Evolutionary conservation across 2,113 vertebrate species (phyloP).

Genomic region (Pyrgilauda ruficollis): DNA sequence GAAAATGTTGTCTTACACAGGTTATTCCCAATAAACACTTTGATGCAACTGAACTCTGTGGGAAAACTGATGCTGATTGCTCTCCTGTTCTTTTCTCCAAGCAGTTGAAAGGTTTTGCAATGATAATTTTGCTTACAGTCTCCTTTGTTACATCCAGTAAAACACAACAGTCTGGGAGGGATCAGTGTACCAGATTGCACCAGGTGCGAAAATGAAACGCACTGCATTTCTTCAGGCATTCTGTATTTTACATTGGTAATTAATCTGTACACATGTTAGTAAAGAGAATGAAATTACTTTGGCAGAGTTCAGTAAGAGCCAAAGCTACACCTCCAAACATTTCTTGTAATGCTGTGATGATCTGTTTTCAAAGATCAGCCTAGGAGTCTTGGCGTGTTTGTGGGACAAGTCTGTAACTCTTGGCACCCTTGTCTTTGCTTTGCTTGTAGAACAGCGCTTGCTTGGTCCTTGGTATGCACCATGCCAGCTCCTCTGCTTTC

Average conservation of each 20-base stretch:
- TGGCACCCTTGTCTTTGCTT: background rate
- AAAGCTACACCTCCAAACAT: background rate
- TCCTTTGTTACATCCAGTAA: background rate
- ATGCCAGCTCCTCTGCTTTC: background rate
- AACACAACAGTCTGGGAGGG: background rate
- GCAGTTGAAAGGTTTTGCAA: slow-evolving; percentile 27
- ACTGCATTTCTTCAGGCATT: slow-evolving; percentile 18
- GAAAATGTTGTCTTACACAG: background rate
- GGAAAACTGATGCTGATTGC: background rate
- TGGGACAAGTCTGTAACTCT: fast-evolving
- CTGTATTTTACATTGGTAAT: slow-evolving; percentile 32
- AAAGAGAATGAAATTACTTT: slow-evolving; percentile 2
- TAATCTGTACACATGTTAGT: slow-evolving; percentile 21
- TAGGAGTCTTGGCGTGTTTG: background rate
- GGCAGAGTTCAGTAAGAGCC: background rate
- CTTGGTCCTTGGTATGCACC: background rate
- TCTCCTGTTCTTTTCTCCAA: background rate
- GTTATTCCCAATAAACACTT: background rate
- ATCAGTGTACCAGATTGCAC: background rate
- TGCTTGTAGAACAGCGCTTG: background rate
- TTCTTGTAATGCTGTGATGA: background rate
- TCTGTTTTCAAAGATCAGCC: background rate
- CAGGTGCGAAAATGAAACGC: background rate
- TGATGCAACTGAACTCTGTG: background rate
- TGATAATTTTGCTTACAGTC: background rate